Percentiles rank a stretch among this genome's conserved stretches.
These are phyloP conservation scores for Corbicula japonica DNA, from an alignment of 2,888 invertebrate species.

Conservation along the genomic window DNA sequence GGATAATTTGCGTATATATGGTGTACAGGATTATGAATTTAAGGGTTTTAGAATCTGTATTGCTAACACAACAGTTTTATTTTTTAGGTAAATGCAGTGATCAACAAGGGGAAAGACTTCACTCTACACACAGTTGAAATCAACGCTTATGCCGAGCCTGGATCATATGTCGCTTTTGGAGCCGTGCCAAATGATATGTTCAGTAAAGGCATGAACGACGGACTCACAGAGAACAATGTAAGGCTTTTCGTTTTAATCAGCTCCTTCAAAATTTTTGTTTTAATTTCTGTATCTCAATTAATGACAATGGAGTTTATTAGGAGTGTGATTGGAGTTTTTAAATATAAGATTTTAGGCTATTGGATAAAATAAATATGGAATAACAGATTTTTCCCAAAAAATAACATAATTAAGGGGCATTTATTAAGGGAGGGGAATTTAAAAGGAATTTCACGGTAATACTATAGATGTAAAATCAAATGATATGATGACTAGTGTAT, in stretches of 20 bases:
- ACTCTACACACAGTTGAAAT: slow-evolving; percentile 97
- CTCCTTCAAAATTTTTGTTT: neutral
- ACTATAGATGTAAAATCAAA: neutral
- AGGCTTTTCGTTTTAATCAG: slow-evolving; percentile 43
- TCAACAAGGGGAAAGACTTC: slow-evolving; percentile 97
- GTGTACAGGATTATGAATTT: no score
- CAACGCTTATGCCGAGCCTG: slow-evolving; percentile 97
- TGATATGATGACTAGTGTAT: neutral
- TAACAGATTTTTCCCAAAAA: no score
- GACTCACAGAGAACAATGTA: slow-evolving; percentile 84
- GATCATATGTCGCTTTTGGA: slow-evolving; percentile 96
- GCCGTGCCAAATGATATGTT: slow-evolving; percentile 89
- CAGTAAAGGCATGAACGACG: slow-evolving; percentile 82
- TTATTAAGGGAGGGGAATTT: neutral
- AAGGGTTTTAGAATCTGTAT: no score
- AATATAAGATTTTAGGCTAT: no score
- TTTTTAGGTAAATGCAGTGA: slow-evolving; percentile 86
- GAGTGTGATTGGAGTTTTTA: neutral
- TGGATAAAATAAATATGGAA: no score
- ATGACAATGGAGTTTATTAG: neutral
- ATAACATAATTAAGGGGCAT: neutral
- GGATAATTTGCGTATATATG: no score
- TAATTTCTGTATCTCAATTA: neutral
- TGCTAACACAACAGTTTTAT: no score
- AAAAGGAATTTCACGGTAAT: neutral